Percentiles rank a stretch among this genome's conserved stretches.
Evolutionary conservation across 2,113 vertebrate genomes (phyloP).

Genomic region (Zosterops hypoxanthus): DNA sequence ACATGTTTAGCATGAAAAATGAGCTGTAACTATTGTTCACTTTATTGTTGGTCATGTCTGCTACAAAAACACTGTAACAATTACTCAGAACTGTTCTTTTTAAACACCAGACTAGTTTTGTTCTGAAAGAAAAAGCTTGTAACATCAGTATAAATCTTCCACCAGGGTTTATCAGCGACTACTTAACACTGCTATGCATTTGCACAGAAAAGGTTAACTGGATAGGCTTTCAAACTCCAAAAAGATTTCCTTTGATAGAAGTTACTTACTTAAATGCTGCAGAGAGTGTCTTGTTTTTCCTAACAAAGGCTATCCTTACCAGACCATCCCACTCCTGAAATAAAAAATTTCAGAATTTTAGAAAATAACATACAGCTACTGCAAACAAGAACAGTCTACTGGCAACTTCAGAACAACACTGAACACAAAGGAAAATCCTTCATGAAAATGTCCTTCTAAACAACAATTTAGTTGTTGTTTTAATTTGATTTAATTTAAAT

Average conservation of each 20-base stretch:
- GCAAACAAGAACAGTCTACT: not conserved
- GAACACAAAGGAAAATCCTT: not conserved
- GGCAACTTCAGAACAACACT: not conserved
- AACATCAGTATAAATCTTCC: not conserved
- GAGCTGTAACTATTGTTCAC: not conserved
- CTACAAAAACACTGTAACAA: accelerated
- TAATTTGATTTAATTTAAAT: too few relatives aligned
- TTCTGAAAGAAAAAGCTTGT: not conserved
- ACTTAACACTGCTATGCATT: not conserved
- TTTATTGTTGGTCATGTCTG: not conserved
- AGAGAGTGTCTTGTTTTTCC: constrained; percentile 96
- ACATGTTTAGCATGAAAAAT: not conserved
- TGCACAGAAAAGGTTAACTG: not conserved
- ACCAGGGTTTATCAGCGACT: not conserved
- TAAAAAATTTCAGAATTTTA: not conserved
- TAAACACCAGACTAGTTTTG: not conserved
- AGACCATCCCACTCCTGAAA: constrained; percentile 97
- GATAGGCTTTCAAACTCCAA: not conserved
- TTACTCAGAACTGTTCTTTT: not conserved
- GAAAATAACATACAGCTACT: not conserved
- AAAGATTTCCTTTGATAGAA: not conserved
- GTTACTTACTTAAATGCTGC: constrained; percentile 94
- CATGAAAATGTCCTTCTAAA: not conserved
- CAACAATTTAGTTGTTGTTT: not conserved
- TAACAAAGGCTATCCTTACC: constrained; percentile 95